Evolutionary conservation across 2,113 vertebrate species (phyloP).

Genomic region (Callithrix jacchus): DNA sequence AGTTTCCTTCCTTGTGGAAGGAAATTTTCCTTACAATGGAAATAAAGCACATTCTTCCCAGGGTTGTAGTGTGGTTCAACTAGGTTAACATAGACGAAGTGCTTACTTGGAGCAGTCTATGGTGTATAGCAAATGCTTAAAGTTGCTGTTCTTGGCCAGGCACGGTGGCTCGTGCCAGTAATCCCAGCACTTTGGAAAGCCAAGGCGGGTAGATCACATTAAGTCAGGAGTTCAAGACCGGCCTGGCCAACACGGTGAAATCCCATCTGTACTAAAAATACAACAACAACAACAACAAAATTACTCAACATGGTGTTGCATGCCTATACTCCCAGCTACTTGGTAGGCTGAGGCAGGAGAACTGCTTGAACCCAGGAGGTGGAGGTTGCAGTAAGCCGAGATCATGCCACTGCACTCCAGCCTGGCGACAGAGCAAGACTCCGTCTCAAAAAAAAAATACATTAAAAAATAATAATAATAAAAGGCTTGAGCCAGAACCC

Average conservation of each 20-base stretch:
- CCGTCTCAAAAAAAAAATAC: fast-evolving
- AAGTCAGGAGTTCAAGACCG: neutral
- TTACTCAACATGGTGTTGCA: neutral
- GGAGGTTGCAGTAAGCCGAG: neutral
- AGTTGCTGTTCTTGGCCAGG: neutral
- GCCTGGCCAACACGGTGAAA: neutral
- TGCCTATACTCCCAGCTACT: neutral
- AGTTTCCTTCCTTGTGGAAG: constrained; percentile 1
- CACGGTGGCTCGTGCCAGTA: no score
- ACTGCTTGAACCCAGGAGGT: neutral
- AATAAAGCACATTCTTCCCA: neutral
- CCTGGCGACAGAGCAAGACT: neutral
- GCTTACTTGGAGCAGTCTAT: neutral
- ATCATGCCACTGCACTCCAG: neutral
- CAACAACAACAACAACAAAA: neutral
- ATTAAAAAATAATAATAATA: neutral
- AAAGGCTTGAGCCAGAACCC: constrained; percentile 4
- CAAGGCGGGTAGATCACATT: neutral
- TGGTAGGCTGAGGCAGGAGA: neutral
- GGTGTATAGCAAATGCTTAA: neutral
- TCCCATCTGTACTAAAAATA: neutral
- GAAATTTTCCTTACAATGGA: no score
- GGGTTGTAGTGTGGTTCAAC: neutral
- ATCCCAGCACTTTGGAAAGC: no score
- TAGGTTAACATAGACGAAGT: neutral